These are phyloP conservation scores for Cuniculus paca DNA, from an alignment of 2,797 vertebrate genomes.

Conservation along the genomic window DNA sequence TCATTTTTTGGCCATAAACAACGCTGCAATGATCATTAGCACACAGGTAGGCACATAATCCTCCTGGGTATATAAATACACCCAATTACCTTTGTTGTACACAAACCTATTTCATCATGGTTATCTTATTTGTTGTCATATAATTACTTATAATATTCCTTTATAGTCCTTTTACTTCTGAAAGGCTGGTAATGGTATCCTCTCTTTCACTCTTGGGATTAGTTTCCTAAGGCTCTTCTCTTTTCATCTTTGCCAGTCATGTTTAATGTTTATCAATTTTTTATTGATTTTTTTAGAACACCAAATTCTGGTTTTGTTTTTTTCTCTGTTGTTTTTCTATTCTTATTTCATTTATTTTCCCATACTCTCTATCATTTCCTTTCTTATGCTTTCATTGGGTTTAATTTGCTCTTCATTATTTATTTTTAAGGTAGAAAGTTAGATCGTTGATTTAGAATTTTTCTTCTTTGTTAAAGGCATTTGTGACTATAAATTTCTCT, in stretches of 20 bases:
- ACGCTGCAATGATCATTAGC: not conserved
- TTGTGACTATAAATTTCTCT: conserved; percentile 16
- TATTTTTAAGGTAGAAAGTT: not conserved
- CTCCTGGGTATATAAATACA: not conserved
- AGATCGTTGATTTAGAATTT: not conserved
- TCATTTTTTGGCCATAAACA: not conserved
- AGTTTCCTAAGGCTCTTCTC: not conserved
- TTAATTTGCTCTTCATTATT: conserved; percentile 5
- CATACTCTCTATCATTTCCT: not conserved
- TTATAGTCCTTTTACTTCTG: not conserved
- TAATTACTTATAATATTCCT: not conserved
- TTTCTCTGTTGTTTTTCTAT: conserved; percentile 18
- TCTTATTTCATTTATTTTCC: conserved; percentile 5
- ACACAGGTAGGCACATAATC: not conserved
- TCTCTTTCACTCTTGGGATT: not conserved
- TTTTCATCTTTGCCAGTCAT: not conserved
- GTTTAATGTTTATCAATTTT: not conserved
- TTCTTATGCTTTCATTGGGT: not conserved
- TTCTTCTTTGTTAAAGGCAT: conserved; percentile 13
- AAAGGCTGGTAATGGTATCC: not conserved
- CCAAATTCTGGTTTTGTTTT: not conserved
- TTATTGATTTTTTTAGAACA: conserved; percentile 17
- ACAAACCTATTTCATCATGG: not conserved
- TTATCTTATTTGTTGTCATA: not conserved
- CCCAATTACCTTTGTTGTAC: not conserved